Evolutionary conservation across 2,113 vertebrate species (phyloP).

Genomic region (Orientallactaga bullata): DNA sequence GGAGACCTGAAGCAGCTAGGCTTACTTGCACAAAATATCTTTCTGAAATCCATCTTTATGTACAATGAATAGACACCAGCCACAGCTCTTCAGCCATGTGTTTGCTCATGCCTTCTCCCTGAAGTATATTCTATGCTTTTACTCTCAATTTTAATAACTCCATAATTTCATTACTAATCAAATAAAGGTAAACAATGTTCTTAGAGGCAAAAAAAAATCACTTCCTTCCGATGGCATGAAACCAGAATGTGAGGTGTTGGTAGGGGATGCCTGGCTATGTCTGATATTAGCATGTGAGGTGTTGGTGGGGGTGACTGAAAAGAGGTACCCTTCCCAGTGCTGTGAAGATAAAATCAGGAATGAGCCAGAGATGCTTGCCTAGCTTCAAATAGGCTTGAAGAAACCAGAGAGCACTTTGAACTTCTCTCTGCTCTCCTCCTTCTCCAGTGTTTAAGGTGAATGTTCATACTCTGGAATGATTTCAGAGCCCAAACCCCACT

Average conservation of each 20-base stretch:
- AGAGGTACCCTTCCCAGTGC: fast-evolving
- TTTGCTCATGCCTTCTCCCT: too few species aligned
- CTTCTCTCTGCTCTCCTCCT: neutral
- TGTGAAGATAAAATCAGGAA: neutral
- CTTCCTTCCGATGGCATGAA: neutral
- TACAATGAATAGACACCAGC: too few species aligned
- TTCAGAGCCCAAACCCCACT: neutral
- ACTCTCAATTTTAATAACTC: too few species aligned
- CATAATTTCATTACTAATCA: too few species aligned
- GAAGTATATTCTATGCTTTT: too few species aligned
- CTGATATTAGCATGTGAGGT: neutral
- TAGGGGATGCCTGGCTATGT: too few species aligned
- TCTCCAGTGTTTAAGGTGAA: neutral
- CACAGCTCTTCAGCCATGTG: too few species aligned
- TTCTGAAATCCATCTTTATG: too few species aligned
- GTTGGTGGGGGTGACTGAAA: neutral
- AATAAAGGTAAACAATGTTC: neutral
- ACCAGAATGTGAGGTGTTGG: too few species aligned
- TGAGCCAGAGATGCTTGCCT: fast-evolving
- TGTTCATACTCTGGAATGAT: neutral
- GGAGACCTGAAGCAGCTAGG: neutral
- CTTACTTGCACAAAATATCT: too few species aligned
- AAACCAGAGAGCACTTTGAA: neutral
- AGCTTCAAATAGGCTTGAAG: neutral
- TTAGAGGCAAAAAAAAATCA: neutral